These are phyloP conservation scores for Luperina testacea DNA, from an alignment of 2,888 invertebrate genomes.

Conservation along the genomic window DNA sequence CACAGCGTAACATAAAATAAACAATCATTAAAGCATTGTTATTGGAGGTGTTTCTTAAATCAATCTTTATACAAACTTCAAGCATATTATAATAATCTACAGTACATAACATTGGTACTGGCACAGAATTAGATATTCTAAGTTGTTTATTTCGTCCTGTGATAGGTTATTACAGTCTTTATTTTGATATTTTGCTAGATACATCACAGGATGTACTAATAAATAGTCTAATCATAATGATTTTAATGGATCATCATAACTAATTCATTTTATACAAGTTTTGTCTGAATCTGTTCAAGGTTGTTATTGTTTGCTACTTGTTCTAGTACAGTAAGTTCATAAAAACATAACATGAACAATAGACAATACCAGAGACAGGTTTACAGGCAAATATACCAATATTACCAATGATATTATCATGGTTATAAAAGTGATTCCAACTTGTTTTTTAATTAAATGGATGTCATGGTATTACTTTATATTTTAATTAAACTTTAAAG, in stretches of 20 bases:
- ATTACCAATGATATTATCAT: neutral
- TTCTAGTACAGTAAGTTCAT: neutral
- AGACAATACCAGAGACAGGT: neutral
- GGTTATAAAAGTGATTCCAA: neutral
- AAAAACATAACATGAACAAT: neutral
- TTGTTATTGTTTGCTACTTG: neutral
- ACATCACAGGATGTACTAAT: neutral
- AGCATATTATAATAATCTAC: neutral
- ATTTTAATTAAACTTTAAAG: conserved; percentile 17
- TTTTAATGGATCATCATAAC: conserved; percentile 26
- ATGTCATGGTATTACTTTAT: conserved; percentile 1
- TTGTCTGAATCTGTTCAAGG: conserved; percentile 11
- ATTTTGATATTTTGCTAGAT: neutral
- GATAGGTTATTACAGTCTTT: neutral
- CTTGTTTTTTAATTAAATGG: neutral
- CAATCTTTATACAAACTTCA: neutral
- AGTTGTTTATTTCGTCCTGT: neutral
- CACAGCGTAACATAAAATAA: too few species aligned
- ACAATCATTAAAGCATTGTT: neutral
- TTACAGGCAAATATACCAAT: neutral
- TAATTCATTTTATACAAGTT: conserved; percentile 6
- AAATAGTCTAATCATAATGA: conserved; percentile 8
- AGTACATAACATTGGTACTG: neutral
- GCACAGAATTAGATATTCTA: neutral
- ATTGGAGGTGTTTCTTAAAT: neutral